Evolutionary conservation across 2,888 invertebrate genomes (phyloP).

Genomic region (Dione juno): DNA sequence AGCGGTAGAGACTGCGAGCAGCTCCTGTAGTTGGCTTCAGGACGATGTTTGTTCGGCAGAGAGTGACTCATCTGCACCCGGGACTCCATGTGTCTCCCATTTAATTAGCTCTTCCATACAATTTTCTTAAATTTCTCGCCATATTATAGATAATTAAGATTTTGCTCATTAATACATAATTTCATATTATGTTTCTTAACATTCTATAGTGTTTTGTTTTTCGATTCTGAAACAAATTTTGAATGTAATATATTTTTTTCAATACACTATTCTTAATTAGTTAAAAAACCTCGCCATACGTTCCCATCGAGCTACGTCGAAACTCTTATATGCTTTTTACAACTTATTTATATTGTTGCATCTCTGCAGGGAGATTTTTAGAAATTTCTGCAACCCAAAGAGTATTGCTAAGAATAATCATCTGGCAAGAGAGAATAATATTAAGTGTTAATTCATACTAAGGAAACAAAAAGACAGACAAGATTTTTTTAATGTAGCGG

Average conservation of each 20-base stretch:
- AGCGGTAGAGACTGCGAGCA: slow-evolving; percentile 80
- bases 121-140: slow-evolving; percentile 46
- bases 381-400: too few relatives aligned
- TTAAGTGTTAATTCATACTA: too few relatives aligned
- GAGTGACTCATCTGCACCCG: slow-evolving; percentile 74
- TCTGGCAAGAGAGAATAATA: too few relatives aligned
- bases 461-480: too few relatives aligned
- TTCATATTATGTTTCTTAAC: slow-evolving; percentile 24
- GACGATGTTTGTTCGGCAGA: slow-evolving; percentile 67
- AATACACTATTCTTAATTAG: too few relatives aligned
- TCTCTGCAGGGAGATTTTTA: too few relatives aligned
- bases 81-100: slow-evolving; percentile 77
- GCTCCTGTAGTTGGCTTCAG: slow-evolving; percentile 74
- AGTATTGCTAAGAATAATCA: too few relatives aligned
- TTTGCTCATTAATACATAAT: not conserved
- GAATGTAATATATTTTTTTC: not conserved
- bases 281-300: too few relatives aligned
- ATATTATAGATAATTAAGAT: slow-evolving; percentile 25
- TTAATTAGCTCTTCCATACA: slow-evolving; percentile 48
- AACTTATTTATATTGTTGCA: too few relatives aligned
- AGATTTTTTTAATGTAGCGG: too few relatives aligned
- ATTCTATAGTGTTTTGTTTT: slow-evolving; percentile 25
- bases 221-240: slow-evolving; percentile 35
- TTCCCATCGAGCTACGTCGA: too few relatives aligned
- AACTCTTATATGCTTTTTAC: too few relatives aligned